Evolutionary conservation across 2,888 invertebrate species (phyloP), one percentile per base, ranked within the genome.

Genomic region (Tortricodes alternella): DNA sequence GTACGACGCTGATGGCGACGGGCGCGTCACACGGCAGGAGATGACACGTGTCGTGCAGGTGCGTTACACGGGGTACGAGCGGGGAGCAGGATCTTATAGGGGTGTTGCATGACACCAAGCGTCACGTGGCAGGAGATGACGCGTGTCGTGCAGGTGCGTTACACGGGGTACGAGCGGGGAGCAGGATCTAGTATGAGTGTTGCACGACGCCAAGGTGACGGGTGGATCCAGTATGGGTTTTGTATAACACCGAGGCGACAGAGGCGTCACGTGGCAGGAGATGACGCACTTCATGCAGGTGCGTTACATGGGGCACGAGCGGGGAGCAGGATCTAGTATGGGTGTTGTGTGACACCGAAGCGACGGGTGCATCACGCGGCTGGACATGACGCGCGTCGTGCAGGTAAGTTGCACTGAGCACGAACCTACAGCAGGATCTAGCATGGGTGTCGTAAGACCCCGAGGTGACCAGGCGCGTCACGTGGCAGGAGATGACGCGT

Each of bases 161-260:
- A n/a, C 16, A 1, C 13, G 18, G 3, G 16, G 0, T 39, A n/a
- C 6, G 23, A 7, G 13, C 9, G 2, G 3, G 0, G 21, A 8
- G 23, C 2, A n/a, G 8, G 1, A 41, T 3, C 27, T 7, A n/a
- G 2, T n/a, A 27, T n/a, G n/a, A n/a, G n/a, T n/a, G n/a, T n/a
- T n/a, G n/a, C n/a, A n/a, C n/a, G n/a, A n/a, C n/a, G n/a, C n/a
- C n/a, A n/a, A n/a, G n/a, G n/a, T n/a, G n/a, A n/a, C 95, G 96
- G 70, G 97, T 97, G 80, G 96, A 97, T 77, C 89, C 97, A 34
- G 94, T 96, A 65, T 97, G 97, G 97, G 94, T 97, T 6, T 89
- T 97, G 15, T 97, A 97, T 85, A 97, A 97, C 80, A 92, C 96
- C 55, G 96, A 97, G 95, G 95, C 0, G 97, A 97, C 76, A 97